Base-by-base conservation (phyloP, 2,888 invertebrate species). In the Rugalucina vietnamica region DNA sequence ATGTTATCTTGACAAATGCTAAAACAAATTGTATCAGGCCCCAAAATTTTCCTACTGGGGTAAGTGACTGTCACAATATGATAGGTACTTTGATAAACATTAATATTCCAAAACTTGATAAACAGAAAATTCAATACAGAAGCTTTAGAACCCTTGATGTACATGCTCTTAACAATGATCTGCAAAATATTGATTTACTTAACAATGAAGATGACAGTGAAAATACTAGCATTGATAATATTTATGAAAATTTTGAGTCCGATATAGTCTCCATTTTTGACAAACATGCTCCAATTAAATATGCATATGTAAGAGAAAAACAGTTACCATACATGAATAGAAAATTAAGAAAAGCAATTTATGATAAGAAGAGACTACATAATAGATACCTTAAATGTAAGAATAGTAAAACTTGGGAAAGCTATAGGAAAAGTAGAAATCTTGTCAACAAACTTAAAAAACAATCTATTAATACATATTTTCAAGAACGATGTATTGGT, bases 251-350 rank as follows among this genome's bases (percentile, higher is more conserved):
- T 24, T 76, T 79, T 79, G 72, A 79, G 65, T 74, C 73, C 10
- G 65, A 50, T 18, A 18, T 78, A 18, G 43, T 39, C 36, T 29
- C 39, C n/a, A 24, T 70, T 60, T 49, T 81, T 79, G 76, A 84
- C 37, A 72, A 81, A 79, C 76, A 84, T 76, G 81, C 69, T 34
- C 81, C 81, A 73, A 18, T 72, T 36, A 81, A 84, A 71, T 37
- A 80, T 18, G 81, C 37, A 39, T 81, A 75, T 65, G 54, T 21
- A 49, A 78, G 70, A 37, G 24, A 32, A 34, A 76, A 81, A 24
- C 81, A 84, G 36, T 43, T 76, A 65, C 84, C 72, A 27, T 81
- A 73, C 37, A 84, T 78, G 81, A 79, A 84, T 39, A 84, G 81
- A 36, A 70, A 84, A 43, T 32, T 80, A 36, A 54, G 54, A 21